Evolutionary conservation across 2,113 vertebrate genomes (phyloP).

Genomic region (Cisticola juncidis): DNA sequence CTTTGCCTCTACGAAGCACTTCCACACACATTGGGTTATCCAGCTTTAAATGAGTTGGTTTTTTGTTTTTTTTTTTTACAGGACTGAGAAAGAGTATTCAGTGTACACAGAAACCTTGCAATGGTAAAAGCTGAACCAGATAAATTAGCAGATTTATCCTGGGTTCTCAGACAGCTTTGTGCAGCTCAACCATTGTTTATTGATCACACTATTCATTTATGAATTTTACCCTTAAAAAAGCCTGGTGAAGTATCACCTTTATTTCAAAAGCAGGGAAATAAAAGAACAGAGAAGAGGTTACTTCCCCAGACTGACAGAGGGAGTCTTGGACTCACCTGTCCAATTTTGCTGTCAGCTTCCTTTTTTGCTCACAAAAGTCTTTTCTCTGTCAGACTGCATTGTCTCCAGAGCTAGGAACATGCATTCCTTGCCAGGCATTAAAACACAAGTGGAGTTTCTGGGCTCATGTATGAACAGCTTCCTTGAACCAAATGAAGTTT

Average conservation of each 20-base stretch:
- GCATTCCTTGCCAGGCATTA: neutral
- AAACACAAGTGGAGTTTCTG: neutral
- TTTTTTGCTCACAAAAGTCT: neutral
- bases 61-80: neutral
- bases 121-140: neutral
- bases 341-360: neutral
- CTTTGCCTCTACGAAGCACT: neutral
- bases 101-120: neutral
- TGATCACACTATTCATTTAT: neutral
- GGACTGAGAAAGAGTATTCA: neutral
- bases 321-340: neutral
- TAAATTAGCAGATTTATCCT: conserved; percentile 11
- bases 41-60: neutral
- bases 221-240: neutral
- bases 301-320: neutral
- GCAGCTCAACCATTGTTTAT: neutral
- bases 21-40: neutral
- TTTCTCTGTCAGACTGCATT: neutral
- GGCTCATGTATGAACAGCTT: neutral
- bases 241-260: neutral
- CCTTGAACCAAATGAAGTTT: neutral
- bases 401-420: neutral
- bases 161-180: neutral
- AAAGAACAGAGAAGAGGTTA: neutral
- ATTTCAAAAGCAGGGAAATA: neutral